phyloP scores from a whole-genome alignment of 2,113 vertebrate species.

The Plotosus lineatus region DNA sequence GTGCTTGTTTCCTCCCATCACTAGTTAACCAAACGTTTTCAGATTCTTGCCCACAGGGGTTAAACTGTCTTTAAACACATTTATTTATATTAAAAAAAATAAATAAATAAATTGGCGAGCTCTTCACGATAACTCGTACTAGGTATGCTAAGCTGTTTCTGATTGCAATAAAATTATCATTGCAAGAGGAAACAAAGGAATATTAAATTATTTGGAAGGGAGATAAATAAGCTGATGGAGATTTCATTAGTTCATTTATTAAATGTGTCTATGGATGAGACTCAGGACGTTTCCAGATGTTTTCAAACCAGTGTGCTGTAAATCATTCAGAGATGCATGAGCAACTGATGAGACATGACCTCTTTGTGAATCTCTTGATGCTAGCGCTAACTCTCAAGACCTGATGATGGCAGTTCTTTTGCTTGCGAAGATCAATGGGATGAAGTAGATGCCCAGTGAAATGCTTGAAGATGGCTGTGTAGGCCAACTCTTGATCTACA shows the following conservation, averaged over 20 bases:
- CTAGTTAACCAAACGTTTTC: not conserved
- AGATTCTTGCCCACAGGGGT: not conserved
- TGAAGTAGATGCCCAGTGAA: too few species aligned
- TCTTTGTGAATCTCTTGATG: constrained; percentile 35
- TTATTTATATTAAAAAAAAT: too few species aligned
- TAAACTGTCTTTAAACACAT: not conserved
- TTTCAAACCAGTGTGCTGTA: constrained; percentile 37
- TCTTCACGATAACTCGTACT: not conserved
- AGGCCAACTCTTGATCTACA: too few species aligned
- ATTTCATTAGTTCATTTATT: constrained; percentile 51
- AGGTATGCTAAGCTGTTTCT: not conserved
- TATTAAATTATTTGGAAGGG: too few species aligned
- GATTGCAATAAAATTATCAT: not conserved
- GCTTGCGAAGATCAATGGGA: too few species aligned
- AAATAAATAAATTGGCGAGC: not conserved
- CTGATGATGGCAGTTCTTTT: too few species aligned
- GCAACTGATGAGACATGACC: not conserved
- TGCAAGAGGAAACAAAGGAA: not conserved
- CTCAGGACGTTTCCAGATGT: constrained; percentile 44
- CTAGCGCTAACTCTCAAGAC: constrained; percentile 24
- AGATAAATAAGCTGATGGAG: constrained; percentile 13
- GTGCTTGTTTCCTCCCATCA: not conserved
- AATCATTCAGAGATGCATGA: constrained; percentile 42
- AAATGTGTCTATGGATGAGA: constrained; percentile 48
- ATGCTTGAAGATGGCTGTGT: too few species aligned